A percentile compares a stretch with the other conserved stretches of the same genome.
Conservation (phyloP, 2,888 invertebrate species). For the Andrena hattorfiana region DNA sequence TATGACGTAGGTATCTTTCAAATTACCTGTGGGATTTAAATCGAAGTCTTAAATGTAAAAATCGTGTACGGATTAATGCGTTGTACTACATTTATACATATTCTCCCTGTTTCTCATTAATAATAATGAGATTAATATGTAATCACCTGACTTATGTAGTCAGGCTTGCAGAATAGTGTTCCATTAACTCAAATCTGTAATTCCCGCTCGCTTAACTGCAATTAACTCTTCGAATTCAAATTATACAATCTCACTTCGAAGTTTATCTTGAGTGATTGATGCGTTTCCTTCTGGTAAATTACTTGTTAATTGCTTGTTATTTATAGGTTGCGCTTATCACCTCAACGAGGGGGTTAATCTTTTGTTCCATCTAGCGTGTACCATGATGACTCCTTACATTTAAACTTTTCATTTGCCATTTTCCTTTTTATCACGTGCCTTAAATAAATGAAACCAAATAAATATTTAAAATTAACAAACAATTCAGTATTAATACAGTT, state of each 20-base stretch:
- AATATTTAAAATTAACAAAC: no score
- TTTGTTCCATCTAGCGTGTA: slow-evolving; percentile 11
- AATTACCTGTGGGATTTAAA: no score
- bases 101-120: no score
- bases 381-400: not conserved
- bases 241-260: slow-evolving; percentile 41
- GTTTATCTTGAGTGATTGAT: slow-evolving; percentile 62
- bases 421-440: slow-evolving; percentile 11
- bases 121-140: not conserved
- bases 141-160: slow-evolving; percentile 19
- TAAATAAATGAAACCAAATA: not conserved
- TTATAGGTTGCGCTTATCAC: slow-evolving; percentile 26
- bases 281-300: slow-evolving; percentile 35
- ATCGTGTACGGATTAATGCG: not conserved
- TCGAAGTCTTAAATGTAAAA: no score
- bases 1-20: no score
- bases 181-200: slow-evolving; percentile 45
- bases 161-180: slow-evolving; percentile 31
- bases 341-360: slow-evolving; percentile 23
- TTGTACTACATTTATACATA: not conserved
- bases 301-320: slow-evolving; percentile 23
- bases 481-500: no score
- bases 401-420: slow-evolving; percentile 5
- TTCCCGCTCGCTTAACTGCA: slow-evolving; percentile 33
- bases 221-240: slow-evolving; percentile 45